Evolutionary conservation across 2,113 vertebrate species (phyloP).

Genomic region (mouse (Mus musculus)): GRCm39 chr14:104997001-104997500

Average conservation of each 20-base stretch:
- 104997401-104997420: neutral
- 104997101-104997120: neutral
- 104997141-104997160: neutral
- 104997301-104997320: slow-evolving; percentile 15
- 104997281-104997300: slow-evolving; percentile 6
- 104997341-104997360: neutral
- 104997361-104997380: neutral
- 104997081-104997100: neutral
- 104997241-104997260: neutral
- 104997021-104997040: neutral
- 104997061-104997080: neutral
- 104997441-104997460: neutral
- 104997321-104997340: neutral
- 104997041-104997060: neutral
- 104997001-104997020: too few species aligned
- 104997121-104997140: neutral
- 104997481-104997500: neutral
- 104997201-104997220: neutral
- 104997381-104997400: neutral
- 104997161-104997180: neutral
- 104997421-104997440: neutral
- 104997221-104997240: neutral
- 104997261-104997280: neutral
- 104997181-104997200: too few species aligned
- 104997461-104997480: neutral